These are phyloP conservation scores for Lamprotornis superbus DNA, from an alignment of 2,113 vertebrate species.

Conservation along the genomic window DNA sequence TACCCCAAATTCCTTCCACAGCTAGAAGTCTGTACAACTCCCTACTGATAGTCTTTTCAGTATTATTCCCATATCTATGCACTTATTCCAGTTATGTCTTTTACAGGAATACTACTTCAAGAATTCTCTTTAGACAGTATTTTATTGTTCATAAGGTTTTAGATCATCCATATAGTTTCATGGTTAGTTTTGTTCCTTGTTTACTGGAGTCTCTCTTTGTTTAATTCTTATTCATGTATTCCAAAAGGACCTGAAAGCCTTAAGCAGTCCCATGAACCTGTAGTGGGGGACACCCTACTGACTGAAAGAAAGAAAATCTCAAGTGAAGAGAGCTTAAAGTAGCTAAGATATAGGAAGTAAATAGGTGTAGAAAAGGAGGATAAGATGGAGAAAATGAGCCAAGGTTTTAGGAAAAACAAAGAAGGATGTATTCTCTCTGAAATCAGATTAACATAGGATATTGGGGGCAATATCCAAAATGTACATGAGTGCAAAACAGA, in stretches of 20 bases:
- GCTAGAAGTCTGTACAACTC: neutral
- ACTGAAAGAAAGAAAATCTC: neutral
- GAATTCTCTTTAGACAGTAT: neutral
- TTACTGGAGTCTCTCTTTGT: neutral
- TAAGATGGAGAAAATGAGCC: neutral
- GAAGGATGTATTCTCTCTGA: neutral
- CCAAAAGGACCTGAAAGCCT: neutral
- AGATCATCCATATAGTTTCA: neutral
- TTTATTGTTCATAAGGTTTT: neutral
- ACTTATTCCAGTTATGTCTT: neutral
- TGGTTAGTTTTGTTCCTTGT: neutral
- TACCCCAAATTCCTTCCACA: constrained; percentile 20
- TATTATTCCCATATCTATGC: neutral
- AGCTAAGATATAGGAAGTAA: neutral
- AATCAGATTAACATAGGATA: neutral
- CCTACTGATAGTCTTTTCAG: neutral
- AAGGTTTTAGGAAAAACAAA: neutral
- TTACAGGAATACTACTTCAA: neutral
- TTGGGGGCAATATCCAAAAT: neutral
- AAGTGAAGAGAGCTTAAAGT: neutral
- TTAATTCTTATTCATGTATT: neutral
- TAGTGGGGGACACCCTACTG: neutral
- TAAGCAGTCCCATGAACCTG: neutral
- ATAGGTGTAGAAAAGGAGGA: neutral
- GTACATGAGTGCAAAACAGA: neutral